Percentiles rank a stretch among this genome's conserved stretches.
phyloP scores from a whole-genome alignment of 2,888 invertebrate genomes.

The Pseudococcus jackbeardsleyi region DNA sequence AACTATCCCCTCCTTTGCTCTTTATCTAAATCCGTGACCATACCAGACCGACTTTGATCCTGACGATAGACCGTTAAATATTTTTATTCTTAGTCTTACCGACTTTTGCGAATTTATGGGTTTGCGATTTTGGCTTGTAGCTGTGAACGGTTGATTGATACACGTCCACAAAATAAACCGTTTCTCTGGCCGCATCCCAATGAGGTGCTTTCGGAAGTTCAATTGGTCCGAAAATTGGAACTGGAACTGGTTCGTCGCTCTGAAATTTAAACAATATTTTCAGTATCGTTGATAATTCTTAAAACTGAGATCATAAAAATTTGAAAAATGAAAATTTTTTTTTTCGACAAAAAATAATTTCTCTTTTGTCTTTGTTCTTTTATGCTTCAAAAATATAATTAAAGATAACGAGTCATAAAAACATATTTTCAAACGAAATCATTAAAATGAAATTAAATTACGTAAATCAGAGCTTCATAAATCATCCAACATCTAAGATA shows the following conservation, averaged over 20 bases:
- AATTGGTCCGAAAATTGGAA: conserved; percentile 35
- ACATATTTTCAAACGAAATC: too few relatives aligned
- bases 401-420: too few relatives aligned
- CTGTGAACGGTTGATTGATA: conserved; percentile 72
- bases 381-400: too few relatives aligned
- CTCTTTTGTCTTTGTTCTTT: too few relatives aligned
- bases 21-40: too few relatives aligned
- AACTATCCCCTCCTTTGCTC: too few relatives aligned
- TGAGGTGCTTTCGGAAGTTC: conserved; percentile 74
- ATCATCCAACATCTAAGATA: neutral
- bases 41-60: too few relatives aligned
- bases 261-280: neutral
- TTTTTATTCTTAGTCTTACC: conserved; percentile 27
- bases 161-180: conserved; percentile 77
- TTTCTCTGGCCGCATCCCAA: conserved; percentile 74
- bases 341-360: too few relatives aligned
- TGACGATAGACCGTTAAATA: neutral
- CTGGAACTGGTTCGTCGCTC: neutral
- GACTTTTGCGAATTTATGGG: conserved; percentile 70
- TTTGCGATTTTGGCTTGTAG: conserved; percentile 72
- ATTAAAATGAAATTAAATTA: neutral
- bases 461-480: neutral
- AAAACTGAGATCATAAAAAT: too few relatives aligned
- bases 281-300: neutral
- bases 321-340: too few relatives aligned